phyloP scores from a whole-genome alignment of 2,888 invertebrate genomes.

The Panopea generosa region DNA sequence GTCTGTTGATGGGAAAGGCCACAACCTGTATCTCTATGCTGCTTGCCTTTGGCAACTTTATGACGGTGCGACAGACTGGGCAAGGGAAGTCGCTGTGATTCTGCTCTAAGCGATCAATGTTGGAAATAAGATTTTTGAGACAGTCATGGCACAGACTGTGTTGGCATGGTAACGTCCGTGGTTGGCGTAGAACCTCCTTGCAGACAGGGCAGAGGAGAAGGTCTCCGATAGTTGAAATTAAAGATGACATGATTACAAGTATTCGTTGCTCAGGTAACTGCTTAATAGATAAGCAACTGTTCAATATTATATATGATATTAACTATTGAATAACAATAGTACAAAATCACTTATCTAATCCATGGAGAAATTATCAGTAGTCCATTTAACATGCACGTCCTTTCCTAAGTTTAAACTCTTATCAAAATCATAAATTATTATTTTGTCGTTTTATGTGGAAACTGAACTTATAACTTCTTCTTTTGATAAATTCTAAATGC shows the following conservation, averaged over 20 bases:
- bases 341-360: no score
- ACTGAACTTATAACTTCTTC: no score
- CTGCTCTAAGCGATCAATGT: slow-evolving; percentile 56
- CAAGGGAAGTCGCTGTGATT: slow-evolving; percentile 58
- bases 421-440: no score
- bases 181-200: slow-evolving; percentile 58
- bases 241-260: slow-evolving; percentile 42
- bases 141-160: slow-evolving; percentile 61
- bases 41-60: slow-evolving; percentile 55
- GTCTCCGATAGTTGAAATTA: slow-evolving; percentile 59
- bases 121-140: slow-evolving; percentile 56
- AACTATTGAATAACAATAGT: no score
- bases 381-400: no score
- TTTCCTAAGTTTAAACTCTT: no score
- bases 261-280: no score
- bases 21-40: slow-evolving; percentile 60
- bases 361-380: no score
- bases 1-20: slow-evolving; percentile 58
- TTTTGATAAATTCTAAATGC: no score
- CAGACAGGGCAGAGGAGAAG: slow-evolving; percentile 61
- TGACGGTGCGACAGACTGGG: slow-evolving; percentile 58
- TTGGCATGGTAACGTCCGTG: slow-evolving; percentile 62
- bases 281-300: no score
- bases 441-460: no score
- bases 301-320: no score